Evolutionary conservation across 2,113 vertebrate genomes (phyloP).

Genomic region (Syrmaticus mikado): DNA sequence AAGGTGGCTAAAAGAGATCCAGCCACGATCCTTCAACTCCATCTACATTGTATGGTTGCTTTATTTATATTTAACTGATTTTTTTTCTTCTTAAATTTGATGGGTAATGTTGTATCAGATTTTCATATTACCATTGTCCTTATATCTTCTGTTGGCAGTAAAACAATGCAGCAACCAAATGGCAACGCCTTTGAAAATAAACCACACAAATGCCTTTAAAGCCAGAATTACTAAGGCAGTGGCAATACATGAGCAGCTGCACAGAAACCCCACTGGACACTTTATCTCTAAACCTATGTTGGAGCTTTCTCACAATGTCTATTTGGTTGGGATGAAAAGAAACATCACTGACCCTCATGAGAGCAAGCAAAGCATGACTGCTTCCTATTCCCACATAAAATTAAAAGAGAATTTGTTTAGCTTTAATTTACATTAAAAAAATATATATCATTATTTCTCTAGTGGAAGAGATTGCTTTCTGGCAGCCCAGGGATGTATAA

Average conservation of each 20-base stretch:
- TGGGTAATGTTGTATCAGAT: neutral
- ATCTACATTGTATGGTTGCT: neutral
- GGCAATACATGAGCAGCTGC: neutral
- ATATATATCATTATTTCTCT: neutral
- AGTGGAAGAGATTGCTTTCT: neutral
- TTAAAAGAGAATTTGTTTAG: neutral
- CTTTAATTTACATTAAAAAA: neutral
- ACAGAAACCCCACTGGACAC: neutral
- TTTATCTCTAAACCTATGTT: neutral
- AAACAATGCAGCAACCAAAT: neutral
- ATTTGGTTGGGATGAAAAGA: neutral
- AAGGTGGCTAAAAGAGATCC: neutral
- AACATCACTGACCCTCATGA: neutral
- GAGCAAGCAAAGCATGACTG: neutral
- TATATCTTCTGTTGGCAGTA: neutral
- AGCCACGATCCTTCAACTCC: neutral
- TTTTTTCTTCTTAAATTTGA: conserved; percentile 19
- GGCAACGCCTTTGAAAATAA: conserved; percentile 1
- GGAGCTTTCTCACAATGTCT: neutral
- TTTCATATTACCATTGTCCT: neutral
- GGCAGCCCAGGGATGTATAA: neutral
- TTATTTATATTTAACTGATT: neutral
- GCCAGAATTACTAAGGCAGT: neutral
- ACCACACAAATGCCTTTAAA: neutral
- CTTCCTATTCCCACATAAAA: neutral